Evolutionary conservation across 1,140 invertebrate species (phyloP).

Genomic region (fruit fly (Drosophila melanogaster)): Release_6_plus_ISO1_MT NT_037436.4:13667501-13668000

Average conservation of each 20-base stretch:
- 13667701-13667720: slow-evolving; percentile 50
- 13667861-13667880: slow-evolving; percentile 31
- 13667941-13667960: slow-evolving; percentile 47
- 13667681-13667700: slow-evolving; percentile 11
- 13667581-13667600: slow-evolving; percentile 7
- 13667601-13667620: background rate
- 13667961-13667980: slow-evolving; percentile 35
- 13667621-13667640: background rate
- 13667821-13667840: slow-evolving; percentile 66
- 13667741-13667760: background rate
- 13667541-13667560: slow-evolving; percentile 78
- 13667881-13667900: slow-evolving; percentile 23
- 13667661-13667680: background rate
- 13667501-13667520: slow-evolving; percentile 76
- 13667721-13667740: slow-evolving; percentile 58
- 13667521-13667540: slow-evolving; percentile 76
- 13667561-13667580: slow-evolving; percentile 79
- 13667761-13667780: slow-evolving; percentile 21
- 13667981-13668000: slow-evolving; percentile 5
- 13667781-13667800: slow-evolving; percentile 72
- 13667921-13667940: slow-evolving; percentile 74
- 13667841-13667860: slow-evolving; percentile 71
- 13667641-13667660: background rate
- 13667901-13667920: slow-evolving; percentile 50
- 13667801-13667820: slow-evolving; percentile 41